Evolutionary conservation across 2,113 vertebrate genomes (phyloP).

Genomic region (Noturus placidus): DNA sequence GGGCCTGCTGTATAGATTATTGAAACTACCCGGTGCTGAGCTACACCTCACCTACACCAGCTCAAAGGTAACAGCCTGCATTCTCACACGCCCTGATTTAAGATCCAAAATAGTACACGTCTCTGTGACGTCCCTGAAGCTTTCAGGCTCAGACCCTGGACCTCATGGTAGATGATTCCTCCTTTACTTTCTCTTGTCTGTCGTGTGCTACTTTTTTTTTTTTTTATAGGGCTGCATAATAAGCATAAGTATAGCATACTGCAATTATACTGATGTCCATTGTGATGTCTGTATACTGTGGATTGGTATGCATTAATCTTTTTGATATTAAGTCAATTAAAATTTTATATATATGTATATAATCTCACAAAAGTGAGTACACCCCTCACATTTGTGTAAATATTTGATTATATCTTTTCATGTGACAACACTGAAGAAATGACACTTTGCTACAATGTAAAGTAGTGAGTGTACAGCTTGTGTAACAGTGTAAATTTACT

Average conservation of each 20-base stretch:
- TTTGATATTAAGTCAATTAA: no score
- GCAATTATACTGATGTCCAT: background rate
- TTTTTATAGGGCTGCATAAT: background rate
- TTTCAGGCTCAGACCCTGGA: background rate
- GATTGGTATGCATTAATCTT: no score
- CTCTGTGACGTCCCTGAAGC: background rate
- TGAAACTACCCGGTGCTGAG: conserved; percentile 82
- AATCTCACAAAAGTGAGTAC: no score
- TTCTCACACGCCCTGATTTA: background rate
- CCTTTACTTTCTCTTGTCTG: background rate
- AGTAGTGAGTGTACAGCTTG: no score
- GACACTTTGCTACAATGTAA: no score
- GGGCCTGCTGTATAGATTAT: conserved; percentile 81
- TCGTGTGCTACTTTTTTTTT: no score
- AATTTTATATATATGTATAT: no score
- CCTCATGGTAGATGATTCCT: no score
- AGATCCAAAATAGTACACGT: background rate
- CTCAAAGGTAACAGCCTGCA: conserved; percentile 76
- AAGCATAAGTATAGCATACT: background rate
- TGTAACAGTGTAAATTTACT: no score
- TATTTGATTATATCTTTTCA: no score
- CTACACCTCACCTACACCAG: conserved; percentile 83
- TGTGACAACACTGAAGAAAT: no score
- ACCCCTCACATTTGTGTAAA: no score
- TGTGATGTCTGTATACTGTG: background rate